Conservation (phyloP, 2,797 vertebrate species). For the Ctenosaura bakeri region DNA sequence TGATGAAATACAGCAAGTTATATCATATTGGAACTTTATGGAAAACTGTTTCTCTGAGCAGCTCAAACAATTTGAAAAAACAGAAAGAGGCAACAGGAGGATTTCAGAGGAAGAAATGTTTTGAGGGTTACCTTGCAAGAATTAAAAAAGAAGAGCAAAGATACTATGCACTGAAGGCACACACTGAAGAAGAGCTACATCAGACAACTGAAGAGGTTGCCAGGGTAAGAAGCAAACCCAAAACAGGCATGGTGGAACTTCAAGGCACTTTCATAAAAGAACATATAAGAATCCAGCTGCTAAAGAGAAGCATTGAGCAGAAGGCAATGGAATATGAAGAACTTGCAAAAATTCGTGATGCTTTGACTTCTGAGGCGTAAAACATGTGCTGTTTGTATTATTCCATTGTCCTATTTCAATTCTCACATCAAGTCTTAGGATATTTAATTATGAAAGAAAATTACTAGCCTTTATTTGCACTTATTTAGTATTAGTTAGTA, state of each 20-base stretch:
- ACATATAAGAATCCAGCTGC: slow-evolving; percentile 85
- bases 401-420: background rate
- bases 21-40: slow-evolving; percentile 86
- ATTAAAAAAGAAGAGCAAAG: slow-evolving; percentile 87
- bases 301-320: slow-evolving; percentile 91
- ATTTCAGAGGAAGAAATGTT: slow-evolving; percentile 91
- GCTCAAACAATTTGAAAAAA: slow-evolving; percentile 91
- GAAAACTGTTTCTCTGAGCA: slow-evolving; percentile 92
- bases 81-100: slow-evolving; percentile 90
- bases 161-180: slow-evolving; percentile 92
- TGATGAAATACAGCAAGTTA: slow-evolving; percentile 88
- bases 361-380: slow-evolving; percentile 90
- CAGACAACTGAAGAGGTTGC: slow-evolving; percentile 91
- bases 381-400: slow-evolving; percentile 56
- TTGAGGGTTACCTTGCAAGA: slow-evolving; percentile 86
- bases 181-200: slow-evolving; percentile 91
- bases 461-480: background rate
- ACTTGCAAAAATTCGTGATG: slow-evolving; percentile 93
- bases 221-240: slow-evolving; percentile 79
- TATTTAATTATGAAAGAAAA: background rate
- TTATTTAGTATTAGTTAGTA: slow-evolving; percentile 1
- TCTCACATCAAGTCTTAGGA: background rate
- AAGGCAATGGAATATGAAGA: slow-evolving; percentile 93
- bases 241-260: slow-evolving; percentile 83
- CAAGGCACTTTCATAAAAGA: slow-evolving; percentile 86